Percentiles rank a stretch among this genome's conserved stretches.
These are phyloP conservation scores for Anguilla marmorata DNA, from an alignment of 2,797 vertebrate species.

Conservation along the genomic window DNA sequence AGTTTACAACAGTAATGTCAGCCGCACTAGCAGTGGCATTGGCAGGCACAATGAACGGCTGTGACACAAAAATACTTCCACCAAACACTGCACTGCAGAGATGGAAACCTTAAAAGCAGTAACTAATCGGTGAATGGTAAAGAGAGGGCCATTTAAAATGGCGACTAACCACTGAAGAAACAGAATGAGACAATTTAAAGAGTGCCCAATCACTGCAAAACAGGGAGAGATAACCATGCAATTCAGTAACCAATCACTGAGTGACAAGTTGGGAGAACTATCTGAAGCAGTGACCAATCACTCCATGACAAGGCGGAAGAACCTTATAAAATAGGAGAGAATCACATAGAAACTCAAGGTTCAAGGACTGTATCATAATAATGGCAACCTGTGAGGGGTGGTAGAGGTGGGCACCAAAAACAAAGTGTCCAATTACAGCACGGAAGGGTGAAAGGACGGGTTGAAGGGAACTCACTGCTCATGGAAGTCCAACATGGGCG, in stretches of 20 bases:
- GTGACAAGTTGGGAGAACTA: neutral
- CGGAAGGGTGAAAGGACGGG: neutral
- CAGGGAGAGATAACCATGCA: neutral
- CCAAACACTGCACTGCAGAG: no score
- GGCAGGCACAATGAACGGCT: no score
- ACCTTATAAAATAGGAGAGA: neutral
- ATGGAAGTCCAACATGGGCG: constrained; percentile 98
- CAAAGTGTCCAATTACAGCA: neutral
- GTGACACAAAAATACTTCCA: no score
- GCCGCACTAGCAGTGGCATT: no score
- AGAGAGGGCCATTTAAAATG: neutral
- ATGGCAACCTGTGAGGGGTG: no score
- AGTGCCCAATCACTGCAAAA: neutral
- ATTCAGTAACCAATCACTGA: neutral
- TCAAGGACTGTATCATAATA: no score
- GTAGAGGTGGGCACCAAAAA: no score
- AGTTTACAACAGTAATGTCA: no score
- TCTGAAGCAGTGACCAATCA: neutral
- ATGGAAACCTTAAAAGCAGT: neutral
- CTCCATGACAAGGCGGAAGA: neutral
- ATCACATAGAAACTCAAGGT: no score
- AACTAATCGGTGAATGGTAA: neutral
- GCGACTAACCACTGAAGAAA: neutral
- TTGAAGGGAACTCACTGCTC: constrained; percentile 86
- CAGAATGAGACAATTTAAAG: neutral